Percentiles rank a stretch among this genome's conserved stretches.
Conservation (phyloP, 2,888 invertebrate genomes). For the Leucoptera coffeella region DNA sequence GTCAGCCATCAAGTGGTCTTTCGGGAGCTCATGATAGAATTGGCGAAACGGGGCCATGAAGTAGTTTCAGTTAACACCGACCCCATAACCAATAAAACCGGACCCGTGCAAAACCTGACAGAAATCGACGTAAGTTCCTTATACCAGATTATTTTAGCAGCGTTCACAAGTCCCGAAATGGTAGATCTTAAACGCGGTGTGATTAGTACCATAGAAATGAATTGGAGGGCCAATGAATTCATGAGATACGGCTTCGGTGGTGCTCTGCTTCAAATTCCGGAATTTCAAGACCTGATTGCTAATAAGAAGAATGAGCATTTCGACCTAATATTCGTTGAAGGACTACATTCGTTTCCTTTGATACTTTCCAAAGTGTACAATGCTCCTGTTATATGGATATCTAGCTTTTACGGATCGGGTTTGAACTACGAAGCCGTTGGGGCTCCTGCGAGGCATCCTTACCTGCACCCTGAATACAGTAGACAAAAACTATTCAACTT, state of each 20-base stretch:
- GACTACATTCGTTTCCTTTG: not conserved
- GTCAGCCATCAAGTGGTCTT: constrained; percentile 2
- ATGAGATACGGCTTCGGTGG: not conserved
- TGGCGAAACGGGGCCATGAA: not conserved
- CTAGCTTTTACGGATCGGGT: not conserved
- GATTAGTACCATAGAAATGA: too few relatives aligned
- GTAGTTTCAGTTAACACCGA: not conserved
- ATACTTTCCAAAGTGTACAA: constrained; percentile 1
- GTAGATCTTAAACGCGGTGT: not conserved
- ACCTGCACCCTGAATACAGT: not conserved
- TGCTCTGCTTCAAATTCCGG: not conserved
- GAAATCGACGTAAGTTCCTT: constrained; percentile 1
- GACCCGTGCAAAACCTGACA: not conserved
- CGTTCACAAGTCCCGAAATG: not conserved
- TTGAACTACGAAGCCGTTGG: not conserved
- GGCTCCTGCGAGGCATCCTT: not conserved
- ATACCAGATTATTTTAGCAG: not conserved
- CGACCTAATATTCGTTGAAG: constrained; percentile 1
- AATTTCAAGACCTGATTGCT: not conserved
- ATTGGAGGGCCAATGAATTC: too few relatives aligned
- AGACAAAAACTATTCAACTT: not conserved
- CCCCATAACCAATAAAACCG: not conserved
- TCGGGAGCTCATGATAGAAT: not conserved
- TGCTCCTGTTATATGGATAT: constrained; percentile 1
- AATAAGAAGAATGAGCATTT: not conserved